Evolutionary conservation across 2,888 invertebrate species (phyloP), one percentile per base, ranked within the genome.

Genomic region (Nemapogon koenigi): DNA sequence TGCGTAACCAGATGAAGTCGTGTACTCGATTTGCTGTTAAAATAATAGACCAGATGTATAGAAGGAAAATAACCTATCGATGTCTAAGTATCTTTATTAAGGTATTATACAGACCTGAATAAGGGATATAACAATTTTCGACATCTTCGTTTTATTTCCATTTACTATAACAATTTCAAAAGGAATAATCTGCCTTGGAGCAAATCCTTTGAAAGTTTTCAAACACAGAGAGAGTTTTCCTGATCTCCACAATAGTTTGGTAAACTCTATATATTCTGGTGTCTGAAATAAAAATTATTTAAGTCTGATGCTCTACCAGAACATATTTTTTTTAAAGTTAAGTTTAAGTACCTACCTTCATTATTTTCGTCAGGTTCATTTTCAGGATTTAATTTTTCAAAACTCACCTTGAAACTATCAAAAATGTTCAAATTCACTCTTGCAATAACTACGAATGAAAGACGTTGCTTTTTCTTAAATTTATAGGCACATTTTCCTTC

Each of bases 1-100:
- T 4, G 61, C 56, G 37, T 61, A 59, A 2, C 76, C 76, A 6
- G 67, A 59, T 10, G 50, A 41, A 1, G 70, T 55, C 11, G 22
- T 59, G 35, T 75, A 75, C 3, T 53, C 52, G 18, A 67, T 31
- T 57, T 69, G 67, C 76, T 76, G 49, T 44, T 63, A 69, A 39
- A 4, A 41, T 38, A 35, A 13, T 30, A 16, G 37, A 10, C 14
- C 30, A 10, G 16, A 14, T 11, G 14, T 40, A 11, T 26, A 30
- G 10, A 11, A 22, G 10, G 10, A 22, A 22, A 22, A 22, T 22
- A 22, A n/a, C n/a, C 22, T 22, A 10, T 22, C 4, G 10, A 22
- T 22, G 10, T 7, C 6, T 22, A 28, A 11, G 28, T 10, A 11
- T 28, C 11, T n/a, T n/a, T n/a, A n/a, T 28, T 10, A 28, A 4